These are phyloP conservation scores for Serranochromis macrocephalus DNA, from an alignment of 2,113 vertebrate species.

Conservation along the genomic window DNA sequence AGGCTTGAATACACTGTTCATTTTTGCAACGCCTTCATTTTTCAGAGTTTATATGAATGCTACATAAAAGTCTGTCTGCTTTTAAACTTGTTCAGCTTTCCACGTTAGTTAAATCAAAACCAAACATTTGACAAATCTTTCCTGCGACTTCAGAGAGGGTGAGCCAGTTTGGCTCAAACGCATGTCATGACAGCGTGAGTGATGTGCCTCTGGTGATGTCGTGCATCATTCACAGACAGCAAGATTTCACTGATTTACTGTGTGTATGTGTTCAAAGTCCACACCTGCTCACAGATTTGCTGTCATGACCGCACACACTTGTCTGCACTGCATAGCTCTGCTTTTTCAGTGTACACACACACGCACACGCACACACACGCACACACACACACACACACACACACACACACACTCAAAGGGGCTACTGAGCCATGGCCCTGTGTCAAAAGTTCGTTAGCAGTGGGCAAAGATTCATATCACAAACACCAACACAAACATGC, in stretches of 20 bases:
- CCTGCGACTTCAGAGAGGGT: neutral
- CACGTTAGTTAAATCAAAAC: neutral
- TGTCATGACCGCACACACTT: neutral
- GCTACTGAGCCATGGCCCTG: neutral
- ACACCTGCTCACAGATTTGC: constrained; percentile 40
- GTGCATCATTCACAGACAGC: constrained; percentile 47
- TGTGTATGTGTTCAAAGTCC: constrained; percentile 11
- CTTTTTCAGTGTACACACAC: neutral
- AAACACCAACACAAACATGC: neutral
- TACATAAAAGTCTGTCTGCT: neutral
- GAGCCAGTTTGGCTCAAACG: neutral
- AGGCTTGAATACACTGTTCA: neutral
- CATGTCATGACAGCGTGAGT: constrained; percentile 37
- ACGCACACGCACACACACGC: neutral
- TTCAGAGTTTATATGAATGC: neutral
- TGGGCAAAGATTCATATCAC: neutral
- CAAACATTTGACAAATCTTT: neutral
- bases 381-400: neutral
- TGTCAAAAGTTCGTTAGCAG: neutral
- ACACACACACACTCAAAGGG: neutral
- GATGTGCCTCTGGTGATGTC: constrained; percentile 18
- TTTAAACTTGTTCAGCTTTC: neutral
- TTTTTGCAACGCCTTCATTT: neutral
- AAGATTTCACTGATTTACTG: constrained; percentile 33
- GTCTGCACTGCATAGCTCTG: neutral